These are phyloP conservation scores for Apis dorsata DNA, from an alignment of 1,140 invertebrate genomes.

Conservation along the genomic window DNA sequence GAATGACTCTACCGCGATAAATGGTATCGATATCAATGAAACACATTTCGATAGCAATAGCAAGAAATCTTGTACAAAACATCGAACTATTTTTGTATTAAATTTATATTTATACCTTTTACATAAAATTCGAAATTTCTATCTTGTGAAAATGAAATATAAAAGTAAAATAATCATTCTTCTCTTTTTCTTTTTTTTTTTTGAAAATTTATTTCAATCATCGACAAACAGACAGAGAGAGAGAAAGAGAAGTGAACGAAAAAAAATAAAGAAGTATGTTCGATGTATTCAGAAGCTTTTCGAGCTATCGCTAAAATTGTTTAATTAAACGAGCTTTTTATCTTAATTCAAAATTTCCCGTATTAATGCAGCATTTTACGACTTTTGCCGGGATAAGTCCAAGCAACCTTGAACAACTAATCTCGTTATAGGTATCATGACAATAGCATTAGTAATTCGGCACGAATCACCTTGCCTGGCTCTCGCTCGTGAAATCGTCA, in stretches of 20 bases:
- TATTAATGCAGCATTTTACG: background rate
- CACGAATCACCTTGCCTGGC: conserved; percentile 9
- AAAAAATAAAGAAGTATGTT: no score
- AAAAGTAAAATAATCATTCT: no score
- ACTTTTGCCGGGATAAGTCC: background rate
- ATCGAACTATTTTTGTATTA: background rate
- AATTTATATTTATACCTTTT: no score
- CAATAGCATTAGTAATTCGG: background rate
- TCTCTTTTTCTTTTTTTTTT: no score
- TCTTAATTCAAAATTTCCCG: background rate
- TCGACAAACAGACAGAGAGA: no score
- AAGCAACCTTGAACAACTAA: conserved; percentile 25
- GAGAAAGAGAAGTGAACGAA: no score
- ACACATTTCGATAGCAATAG: no score
- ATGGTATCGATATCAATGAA: background rate
- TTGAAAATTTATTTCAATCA: no score
- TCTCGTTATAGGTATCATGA: conserved; percentile 28
- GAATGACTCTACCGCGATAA: background rate
- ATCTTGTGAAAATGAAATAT: no score
- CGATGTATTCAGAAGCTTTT: no score
- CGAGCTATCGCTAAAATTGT: no score
- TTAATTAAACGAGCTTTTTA: background rate
- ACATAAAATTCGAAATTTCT: no score
- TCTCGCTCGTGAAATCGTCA: background rate
- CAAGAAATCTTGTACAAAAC: background rate